Conservation (phyloP, 1,140 invertebrate species). For the Drosophila kikkawai region DNA sequence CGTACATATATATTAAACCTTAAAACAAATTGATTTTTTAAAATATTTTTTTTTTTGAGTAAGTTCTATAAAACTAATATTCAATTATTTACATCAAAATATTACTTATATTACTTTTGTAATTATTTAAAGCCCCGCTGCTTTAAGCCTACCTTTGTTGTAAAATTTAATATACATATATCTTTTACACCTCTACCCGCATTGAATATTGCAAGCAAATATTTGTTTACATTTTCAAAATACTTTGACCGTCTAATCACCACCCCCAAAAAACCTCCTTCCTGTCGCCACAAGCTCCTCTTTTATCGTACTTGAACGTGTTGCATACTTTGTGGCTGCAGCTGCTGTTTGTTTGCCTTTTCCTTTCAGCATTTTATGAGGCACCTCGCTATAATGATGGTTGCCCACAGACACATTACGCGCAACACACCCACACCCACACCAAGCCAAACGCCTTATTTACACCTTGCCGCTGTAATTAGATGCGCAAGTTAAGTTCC, state of each 20-base stretch:
- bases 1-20: not conserved
- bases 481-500: constrained; percentile 67
- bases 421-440: not conserved
- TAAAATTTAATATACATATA: constrained; percentile 7
- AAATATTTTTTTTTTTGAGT: too few relatives aligned
- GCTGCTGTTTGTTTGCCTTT: constrained; percentile 66
- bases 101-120: not conserved
- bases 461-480: constrained; percentile 70
- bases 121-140: not conserved
- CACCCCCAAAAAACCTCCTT: not conserved
- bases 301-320: constrained; percentile 53
- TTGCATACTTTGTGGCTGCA: constrained; percentile 77
- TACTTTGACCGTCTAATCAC: not conserved
- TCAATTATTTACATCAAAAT: not conserved
- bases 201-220: constrained; percentile 33
- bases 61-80: not conserved
- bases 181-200: constrained; percentile 34
- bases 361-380: constrained; percentile 60
- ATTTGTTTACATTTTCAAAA: constrained; percentile 23
- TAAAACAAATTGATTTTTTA: too few relatives aligned
- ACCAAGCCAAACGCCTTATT: constrained; percentile 8
- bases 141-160: not conserved
- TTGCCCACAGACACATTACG: constrained; percentile 77
- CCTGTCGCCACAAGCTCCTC: not conserved
- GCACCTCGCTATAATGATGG: constrained; percentile 66